A percentile compares a stretch with the other conserved stretches of the same genome.
These are phyloP conservation scores for Melanitta fusca DNA, from an alignment of 2,797 vertebrate genomes.

Conservation along the genomic window DNA sequence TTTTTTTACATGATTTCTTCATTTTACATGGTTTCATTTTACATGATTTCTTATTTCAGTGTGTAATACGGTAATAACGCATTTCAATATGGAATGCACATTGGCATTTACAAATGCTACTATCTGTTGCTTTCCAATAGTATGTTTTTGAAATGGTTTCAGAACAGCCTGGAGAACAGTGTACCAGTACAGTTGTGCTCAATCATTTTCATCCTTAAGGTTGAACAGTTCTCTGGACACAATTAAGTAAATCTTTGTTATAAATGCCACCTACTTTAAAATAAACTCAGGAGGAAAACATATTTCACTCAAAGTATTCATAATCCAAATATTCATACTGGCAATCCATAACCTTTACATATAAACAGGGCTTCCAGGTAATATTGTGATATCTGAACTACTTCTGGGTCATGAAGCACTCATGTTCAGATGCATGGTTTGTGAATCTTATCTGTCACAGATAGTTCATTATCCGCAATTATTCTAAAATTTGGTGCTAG, in stretches of 20 bases:
- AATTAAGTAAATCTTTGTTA: neutral
- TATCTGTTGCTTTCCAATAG: neutral
- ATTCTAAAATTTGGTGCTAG: neutral
- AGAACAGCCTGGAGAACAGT: neutral
- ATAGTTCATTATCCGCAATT: neutral
- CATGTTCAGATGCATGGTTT: neutral
- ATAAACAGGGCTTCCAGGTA: neutral
- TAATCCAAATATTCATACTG: neutral
- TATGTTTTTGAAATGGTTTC: neutral
- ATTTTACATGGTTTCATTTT: neutral
- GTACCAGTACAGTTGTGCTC: neutral
- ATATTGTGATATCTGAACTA: neutral
- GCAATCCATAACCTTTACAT: neutral
- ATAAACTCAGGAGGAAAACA: neutral
- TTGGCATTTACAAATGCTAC: neutral
- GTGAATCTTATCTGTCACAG: neutral
- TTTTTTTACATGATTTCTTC: too few relatives aligned
- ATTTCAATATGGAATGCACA: neutral
- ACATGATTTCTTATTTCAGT: neutral
- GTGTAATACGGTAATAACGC: neutral
- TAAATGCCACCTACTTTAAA: neutral
- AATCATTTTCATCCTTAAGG: neutral
- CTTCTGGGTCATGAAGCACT: neutral
- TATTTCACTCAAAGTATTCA: neutral
- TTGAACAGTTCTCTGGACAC: neutral